Evolutionary conservation across 2,797 vertebrate genomes (phyloP), one percentile per base, ranked within the genome.

Genomic region (Pitangus sulphuratus): DNA sequence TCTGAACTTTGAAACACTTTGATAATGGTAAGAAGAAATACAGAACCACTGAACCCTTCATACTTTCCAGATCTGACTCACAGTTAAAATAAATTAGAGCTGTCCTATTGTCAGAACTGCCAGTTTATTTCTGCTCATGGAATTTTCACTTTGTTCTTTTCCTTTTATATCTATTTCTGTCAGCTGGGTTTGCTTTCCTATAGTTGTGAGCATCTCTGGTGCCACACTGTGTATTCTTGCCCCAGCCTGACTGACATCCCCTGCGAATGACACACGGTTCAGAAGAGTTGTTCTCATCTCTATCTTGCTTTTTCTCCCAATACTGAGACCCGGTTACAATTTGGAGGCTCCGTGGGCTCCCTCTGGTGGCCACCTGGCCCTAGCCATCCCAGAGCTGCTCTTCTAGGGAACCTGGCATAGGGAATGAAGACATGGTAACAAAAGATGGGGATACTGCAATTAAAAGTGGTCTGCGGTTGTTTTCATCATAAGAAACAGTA

Each of bases 271-370:
- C 40, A 40, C 40, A 40, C 15, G 15, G 40, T 40, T 40, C 40
- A 1, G n/a, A 40, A 30, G 9, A 42, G 40, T 0, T 0, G 6
- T 3, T 74, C 3, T 0, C 8, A 2, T 25, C 47, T 15, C 13
- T 16, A 0, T 9, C 15, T 21, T 4, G 2, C 12, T 54, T 39
- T 45, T 26, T 10, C 50, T 71, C 19, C 9, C 9, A 9, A 2
- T 8, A 0, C 0, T 0, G 30, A 1, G 2, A 13, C 11, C 24
- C 0, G 0, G 21, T 19, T 11, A 8, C 5, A 1, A 15, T 48
- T 31, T 7, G 35, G n/a, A 45, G 90, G 44, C 21, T 69, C 9
- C 7, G 8, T 25, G 22, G 33, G 45, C 85, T 95, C 94, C 90
- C 90, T 93, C 90, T 90, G 77, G 80, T 89, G 91, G 58, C 50